Base-by-base conservation (phyloP, 2,888 invertebrate genomes). In the Endomychus coccineus region DNA sequence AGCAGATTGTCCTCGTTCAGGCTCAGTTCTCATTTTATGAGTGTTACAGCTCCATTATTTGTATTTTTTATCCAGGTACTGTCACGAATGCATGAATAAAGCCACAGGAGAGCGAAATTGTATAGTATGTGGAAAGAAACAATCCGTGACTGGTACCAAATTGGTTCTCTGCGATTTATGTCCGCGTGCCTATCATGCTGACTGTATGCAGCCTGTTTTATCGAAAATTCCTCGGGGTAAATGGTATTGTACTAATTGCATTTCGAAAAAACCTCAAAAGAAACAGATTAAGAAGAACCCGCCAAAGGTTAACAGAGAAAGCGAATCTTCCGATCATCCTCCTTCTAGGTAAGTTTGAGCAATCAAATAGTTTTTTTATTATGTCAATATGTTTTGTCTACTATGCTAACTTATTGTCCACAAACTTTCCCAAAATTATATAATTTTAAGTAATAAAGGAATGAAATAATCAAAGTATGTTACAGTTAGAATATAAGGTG, bases 31-130 rank as follows among this genome's bases (percentile, higher is more conserved):
- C n/a, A n/a, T n/a, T n/a, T n/a, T n/a, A n/a, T n/a, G n/a, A n/a
- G n/a, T n/a, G n/a, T n/a, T n/a, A n/a, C n/a, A 19, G 7, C 19
- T 6, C 5, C 19, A 19, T 17, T 27, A 1, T 10, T 34, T 10
- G 5, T 28, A 10, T 34, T 36, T 36, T 29, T 38, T 34, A 51
- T 56, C 2, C 49, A 87, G 87, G 87, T 96, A 90, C 67, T 96
- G 95, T 68, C 91, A 85, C 72, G 91, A 91, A 60, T 96, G 95
- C 68, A 80, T 87, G 68, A 88, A 89, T 68, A 89, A 91, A 68
- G 91, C 89, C 3, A 86, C 91, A 14, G 91, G 91, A 16, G 87
- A 89, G 58, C 77, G 89, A 38, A 89, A 90, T 59, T 96, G 96
- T 70, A 85, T 95, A 47, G 90, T 95, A 42, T 97, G 96, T 65